These are phyloP conservation scores for Linepithema humile DNA, from an alignment of 1,140 invertebrate species.

Conservation along the genomic window DNA sequence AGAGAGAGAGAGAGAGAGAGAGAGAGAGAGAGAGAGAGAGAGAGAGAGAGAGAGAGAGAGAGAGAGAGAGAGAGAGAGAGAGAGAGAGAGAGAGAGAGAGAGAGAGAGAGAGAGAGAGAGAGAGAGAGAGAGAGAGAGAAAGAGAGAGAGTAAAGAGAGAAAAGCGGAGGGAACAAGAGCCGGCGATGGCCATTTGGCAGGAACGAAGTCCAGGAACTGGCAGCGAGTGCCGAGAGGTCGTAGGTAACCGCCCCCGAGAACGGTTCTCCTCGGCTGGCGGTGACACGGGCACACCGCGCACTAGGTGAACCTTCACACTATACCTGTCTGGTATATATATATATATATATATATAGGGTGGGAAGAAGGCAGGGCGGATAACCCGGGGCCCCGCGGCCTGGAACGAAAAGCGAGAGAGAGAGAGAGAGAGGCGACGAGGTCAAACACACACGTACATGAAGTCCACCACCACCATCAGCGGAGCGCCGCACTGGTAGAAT, in stretches of 20 bases:
- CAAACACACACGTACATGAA: not conserved
- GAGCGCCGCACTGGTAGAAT: conserved; percentile 23
- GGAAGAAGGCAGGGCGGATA: conserved; percentile 33
- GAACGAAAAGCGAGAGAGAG: not conserved
- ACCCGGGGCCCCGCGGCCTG: not conserved
- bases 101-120: too few species aligned
- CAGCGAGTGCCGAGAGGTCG: conserved; percentile 9
- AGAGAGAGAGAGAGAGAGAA: not conserved
- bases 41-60: too few species aligned
- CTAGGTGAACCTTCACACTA: not conserved
- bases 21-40: too few species aligned
- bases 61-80: too few species aligned
- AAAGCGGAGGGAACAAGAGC: not conserved
- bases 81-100: too few species aligned
- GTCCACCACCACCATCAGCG: not conserved
- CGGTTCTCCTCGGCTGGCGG: conserved; percentile 18
- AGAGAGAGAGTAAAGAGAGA: not conserved
- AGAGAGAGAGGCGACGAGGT: not conserved
- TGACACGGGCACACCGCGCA: conserved; percentile 9
- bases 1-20: too few species aligned
- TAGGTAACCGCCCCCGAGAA: conserved; percentile 30
- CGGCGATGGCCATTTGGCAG: conserved; percentile 32
- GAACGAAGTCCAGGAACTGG: conserved; percentile 38
- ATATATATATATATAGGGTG: not conserved
- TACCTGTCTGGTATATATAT: too few species aligned